A percentile compares a stretch with the other conserved stretches of the same genome.
These are phyloP conservation scores for Parnassius apollo DNA, from an alignment of 2,888 invertebrate genomes.

Conservation along the genomic window DNA sequence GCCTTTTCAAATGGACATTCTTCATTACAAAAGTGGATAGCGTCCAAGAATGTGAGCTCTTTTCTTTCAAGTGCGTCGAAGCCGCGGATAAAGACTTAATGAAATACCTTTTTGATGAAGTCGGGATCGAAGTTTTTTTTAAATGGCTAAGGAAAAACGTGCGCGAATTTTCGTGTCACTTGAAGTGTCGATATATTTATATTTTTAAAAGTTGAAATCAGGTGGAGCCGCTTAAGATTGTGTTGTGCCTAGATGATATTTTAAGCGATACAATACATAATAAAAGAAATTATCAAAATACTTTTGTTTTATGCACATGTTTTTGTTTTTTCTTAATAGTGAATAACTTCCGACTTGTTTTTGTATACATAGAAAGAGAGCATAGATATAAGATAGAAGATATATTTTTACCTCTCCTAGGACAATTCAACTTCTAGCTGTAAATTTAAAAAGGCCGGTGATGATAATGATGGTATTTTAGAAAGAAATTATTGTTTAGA, in stretches of 20 bases:
- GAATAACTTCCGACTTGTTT: no score
- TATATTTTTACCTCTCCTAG: no score
- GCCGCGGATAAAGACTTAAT: slow-evolving; percentile 68
- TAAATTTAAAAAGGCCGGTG: neutral
- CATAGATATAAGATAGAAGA: no score
- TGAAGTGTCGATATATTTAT: slow-evolving; percentile 1
- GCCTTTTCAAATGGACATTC: slow-evolving; percentile 73
- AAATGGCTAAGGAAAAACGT: slow-evolving; percentile 30
- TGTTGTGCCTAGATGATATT: no score
- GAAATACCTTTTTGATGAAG: slow-evolving; percentile 78
- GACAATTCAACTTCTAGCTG: no score
- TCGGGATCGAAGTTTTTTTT: slow-evolving; percentile 41
- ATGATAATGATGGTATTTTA: neutral
- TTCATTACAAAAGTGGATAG: slow-evolving; percentile 69
- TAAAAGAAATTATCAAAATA: no score
- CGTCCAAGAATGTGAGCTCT: slow-evolving; percentile 68
- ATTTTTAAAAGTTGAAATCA: no score
- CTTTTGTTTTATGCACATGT: no score
- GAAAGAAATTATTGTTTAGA: neutral
- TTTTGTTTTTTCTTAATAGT: no score
- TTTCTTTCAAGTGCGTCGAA: slow-evolving; percentile 58
- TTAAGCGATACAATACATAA: no score
- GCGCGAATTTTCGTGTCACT: slow-evolving; percentile 8
- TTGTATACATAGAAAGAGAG: no score
- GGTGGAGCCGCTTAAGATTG: no score